Conservation (phyloP, 1,140 invertebrate genomes). For the Reticulitermes speratus region DNA sequence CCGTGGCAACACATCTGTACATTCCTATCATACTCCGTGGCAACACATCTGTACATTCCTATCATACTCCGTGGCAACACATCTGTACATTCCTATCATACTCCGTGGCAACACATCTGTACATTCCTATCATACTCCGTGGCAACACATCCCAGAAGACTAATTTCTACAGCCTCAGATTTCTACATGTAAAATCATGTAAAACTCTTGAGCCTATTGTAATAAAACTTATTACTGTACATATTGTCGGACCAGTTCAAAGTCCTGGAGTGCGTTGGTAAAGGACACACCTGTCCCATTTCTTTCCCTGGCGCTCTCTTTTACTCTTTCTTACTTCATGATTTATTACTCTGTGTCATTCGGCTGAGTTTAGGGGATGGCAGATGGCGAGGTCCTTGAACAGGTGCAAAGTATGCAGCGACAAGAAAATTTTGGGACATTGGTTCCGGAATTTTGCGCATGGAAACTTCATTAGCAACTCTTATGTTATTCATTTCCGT, state of each 20-base stretch:
- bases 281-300: background rate
- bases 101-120: too few species aligned
- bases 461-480: background rate
- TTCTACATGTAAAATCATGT: too few species aligned
- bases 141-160: too few species aligned
- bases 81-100: too few species aligned
- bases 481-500: too few species aligned
- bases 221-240: background rate
- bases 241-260: background rate
- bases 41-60: too few species aligned
- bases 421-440: background rate
- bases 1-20: too few species aligned
- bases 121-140: too few species aligned
- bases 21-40: too few species aligned
- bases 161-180: too few species aligned
- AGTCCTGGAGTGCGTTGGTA: background rate
- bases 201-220: too few species aligned
- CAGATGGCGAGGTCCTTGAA: background rate
- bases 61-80: too few species aligned
- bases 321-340: background rate
- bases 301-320: background rate
- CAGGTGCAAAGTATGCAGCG: slow-evolving; percentile 1
- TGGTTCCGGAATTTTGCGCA: slow-evolving; percentile 1
- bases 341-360: slow-evolving; percentile 17
- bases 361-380: background rate